phyloP scores from a whole-genome alignment of 2,888 invertebrate genomes.

The Nebria salina region DNA sequence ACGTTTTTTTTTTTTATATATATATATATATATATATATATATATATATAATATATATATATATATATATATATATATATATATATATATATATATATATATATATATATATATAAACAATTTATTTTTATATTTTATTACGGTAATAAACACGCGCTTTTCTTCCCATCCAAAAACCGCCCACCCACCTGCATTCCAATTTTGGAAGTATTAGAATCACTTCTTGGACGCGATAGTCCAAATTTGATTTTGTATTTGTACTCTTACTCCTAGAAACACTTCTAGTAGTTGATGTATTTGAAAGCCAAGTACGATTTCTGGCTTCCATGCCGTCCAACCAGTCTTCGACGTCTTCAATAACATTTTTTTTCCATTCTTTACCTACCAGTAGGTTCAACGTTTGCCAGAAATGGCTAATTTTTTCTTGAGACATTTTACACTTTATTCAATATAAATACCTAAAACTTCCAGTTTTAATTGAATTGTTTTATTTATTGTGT shows the following conservation, averaged over 20 bases:
- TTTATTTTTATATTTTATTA: background rate
- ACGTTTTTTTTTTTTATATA: too few relatives aligned
- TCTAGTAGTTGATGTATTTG: conserved; percentile 13
- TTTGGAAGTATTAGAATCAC: conserved; percentile 29
- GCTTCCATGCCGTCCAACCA: conserved; percentile 35
- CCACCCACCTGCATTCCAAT: conserved; percentile 38
- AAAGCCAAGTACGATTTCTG: background rate
- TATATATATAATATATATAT: too few relatives aligned
- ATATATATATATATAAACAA: background rate
- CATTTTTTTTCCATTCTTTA: conserved; percentile 34
- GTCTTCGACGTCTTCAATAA: conserved; percentile 32
- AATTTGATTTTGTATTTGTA: background rate
- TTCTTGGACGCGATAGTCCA: background rate
- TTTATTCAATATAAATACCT: background rate
- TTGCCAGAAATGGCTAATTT: conserved; percentile 31
- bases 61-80: too few relatives aligned
- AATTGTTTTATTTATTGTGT: too few relatives aligned
- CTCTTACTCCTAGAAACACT: conserved; percentile 4
- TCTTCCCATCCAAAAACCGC: background rate
- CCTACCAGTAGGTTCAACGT: conserved; percentile 36
- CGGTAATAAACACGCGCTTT: background rate
- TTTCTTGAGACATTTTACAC: conserved; percentile 28
- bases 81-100: too few relatives aligned
- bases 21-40: too few relatives aligned
- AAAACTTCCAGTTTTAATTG: too few relatives aligned